Evolutionary conservation across 1,140 invertebrate genomes (phyloP), one percentile per base, ranked within the genome.

Genomic region (Idris sp.): DNA sequence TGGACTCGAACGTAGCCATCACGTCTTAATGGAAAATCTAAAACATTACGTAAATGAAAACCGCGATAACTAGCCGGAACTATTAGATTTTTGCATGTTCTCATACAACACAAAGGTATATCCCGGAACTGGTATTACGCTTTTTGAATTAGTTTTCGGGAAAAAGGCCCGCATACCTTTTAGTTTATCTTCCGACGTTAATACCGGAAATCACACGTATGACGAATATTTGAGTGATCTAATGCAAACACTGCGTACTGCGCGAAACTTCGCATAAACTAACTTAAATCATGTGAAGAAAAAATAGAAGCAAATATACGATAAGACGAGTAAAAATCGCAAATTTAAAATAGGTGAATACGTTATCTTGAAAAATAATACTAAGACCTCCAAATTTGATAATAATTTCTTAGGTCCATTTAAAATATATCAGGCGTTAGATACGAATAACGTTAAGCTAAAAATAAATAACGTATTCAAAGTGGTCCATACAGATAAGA

Each of bases 1-100:
- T 1, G 53, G 53, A 0, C 14, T 84, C 0, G 85, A 88, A 48
- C 28, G 81, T 26, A 81, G 74, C 35, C 87, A 90, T 74, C 56
- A 44, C 7, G 61, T 76, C 0, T 43, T 84, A 9, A 28, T 26
- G 0, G 74, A 79, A 33, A 83, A 76, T 58, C 41, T 80, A 11
- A 77, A 72, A 59, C 59, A 76, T 51, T 86, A 79, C 36, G 36
- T 71, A 4, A 36, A 48, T 9, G 16, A 40, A 40, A 3, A 22
- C 16, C 46, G 53, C 4, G 61, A 79, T 16, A 72, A 84, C 59
- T 88, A 85, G 86, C 68, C 83, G 16, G 28, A 77, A 9, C 80
- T 54, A 13, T 5, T 86, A 0, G 74, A 74, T 1, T 75, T 74
- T 22, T 72, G 76, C 2, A 56, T 44, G 16, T 58, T 72, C 13